A percentile compares a stretch with the other conserved stretches of the same genome.
Evolutionary conservation across 2,797 vertebrate species (phyloP).

Genomic region (Argentina silus): DNA sequence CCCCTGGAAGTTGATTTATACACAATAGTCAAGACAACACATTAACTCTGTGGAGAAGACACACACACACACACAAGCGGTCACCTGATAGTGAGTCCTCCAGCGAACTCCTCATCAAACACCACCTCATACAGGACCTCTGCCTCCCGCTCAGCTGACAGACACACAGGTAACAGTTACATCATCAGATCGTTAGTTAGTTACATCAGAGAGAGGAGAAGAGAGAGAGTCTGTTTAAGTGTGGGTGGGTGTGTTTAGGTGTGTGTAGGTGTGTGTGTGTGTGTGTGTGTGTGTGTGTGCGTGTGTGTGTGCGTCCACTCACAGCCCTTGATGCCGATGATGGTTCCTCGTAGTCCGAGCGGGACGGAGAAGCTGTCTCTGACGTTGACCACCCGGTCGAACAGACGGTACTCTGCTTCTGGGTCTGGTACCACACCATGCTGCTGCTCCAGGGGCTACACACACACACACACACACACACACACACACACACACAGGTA

Average conservation of each 20-base stretch:
- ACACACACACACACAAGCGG: constrained; percentile 13
- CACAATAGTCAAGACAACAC: too few species aligned
- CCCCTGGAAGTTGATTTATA: too few species aligned
- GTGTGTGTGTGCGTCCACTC: constrained; percentile 34
- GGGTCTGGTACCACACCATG: constrained; percentile 91
- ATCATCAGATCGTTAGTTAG: neutral
- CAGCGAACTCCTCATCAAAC: constrained; percentile 96
- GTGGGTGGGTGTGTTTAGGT: neutral
- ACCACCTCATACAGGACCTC: constrained; percentile 95
- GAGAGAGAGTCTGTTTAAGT: neutral
- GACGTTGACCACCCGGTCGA: constrained; percentile 94
- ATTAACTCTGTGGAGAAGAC: neutral
- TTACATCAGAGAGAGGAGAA: too few species aligned
- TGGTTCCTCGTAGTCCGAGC: constrained; percentile 91
- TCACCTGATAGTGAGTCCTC: constrained; percentile 94
- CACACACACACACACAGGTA: neutral
- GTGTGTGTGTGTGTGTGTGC: neutral
- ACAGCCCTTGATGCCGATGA: constrained; percentile 98
- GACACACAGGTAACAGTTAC: neutral
- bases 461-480: constrained; percentile 17
- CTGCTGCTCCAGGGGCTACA: constrained; percentile 91
- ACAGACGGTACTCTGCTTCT: constrained; percentile 91
- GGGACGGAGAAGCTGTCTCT: constrained; percentile 94
- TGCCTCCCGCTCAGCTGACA: constrained; percentile 88
- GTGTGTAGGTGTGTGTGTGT: neutral